Base-by-base conservation (phyloP, 2,113 vertebrate species). In the Psettodes erumei region DNA sequence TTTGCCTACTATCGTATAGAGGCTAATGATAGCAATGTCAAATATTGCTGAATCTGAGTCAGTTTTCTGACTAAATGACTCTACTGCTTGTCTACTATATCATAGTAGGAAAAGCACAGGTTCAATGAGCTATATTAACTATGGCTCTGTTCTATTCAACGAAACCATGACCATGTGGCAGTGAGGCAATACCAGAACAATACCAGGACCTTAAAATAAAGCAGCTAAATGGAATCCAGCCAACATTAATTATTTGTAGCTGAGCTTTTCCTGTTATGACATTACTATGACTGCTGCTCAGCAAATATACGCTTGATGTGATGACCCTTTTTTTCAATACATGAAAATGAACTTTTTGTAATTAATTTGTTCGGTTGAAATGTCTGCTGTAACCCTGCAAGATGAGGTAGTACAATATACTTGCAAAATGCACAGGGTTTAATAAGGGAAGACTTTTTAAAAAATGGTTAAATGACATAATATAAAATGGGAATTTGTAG, bases 351-450 rank as follows among this genome's bases (percentile, higher is more conserved):
- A 28, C 32, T 76, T 68, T 72, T 47, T 61, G 43, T 74, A 33
- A 21, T 12, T 50, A 16, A 15, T 78, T 75, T 43, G 32, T 58
- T 75, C 21, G 62, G 37, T 33, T 11, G 10, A 94, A 88, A 95
- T 96, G 91, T 94, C 92, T 93, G 89, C 71, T 90, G 93, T 90
- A 93, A 89, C 73, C 91, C 93, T 12, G 93, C 88, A 89, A 94
- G 93, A 81, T 95, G 96, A 96, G 96, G 96, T 96, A 97, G 96
- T 93, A 78, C 25, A 74, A 40, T 73, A 94, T 94, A 89, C 93
- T 95, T 92, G 94, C 95, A 85, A 93, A 94, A 43, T 93, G 55
- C 27, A 61, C 5, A 16, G 32, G 56, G 30, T 53, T 54, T 77
- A 65, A 72, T 56, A 55, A 68, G 51, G 67, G 66, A 66, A 68